Conservation (phyloP, 2,113 vertebrate genomes). For the Sceloporus undulatus region DNA sequence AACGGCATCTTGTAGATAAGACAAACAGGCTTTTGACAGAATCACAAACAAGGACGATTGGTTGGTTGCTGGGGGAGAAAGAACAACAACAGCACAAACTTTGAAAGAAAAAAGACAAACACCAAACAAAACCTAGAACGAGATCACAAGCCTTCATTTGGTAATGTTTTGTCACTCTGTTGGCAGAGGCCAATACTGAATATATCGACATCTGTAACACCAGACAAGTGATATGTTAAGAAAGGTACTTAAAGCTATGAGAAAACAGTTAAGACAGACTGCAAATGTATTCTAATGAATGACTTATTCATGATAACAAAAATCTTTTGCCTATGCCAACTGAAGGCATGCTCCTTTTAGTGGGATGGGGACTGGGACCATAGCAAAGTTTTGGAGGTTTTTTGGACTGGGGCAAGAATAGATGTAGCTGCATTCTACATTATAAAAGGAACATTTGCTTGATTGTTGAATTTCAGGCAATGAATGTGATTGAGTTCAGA, state of each 20-base stretch:
- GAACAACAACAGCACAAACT: not conserved
- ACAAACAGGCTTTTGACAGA: constrained; percentile 13
- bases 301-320: not conserved
- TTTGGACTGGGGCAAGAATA: not conserved
- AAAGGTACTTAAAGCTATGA: not conserved
- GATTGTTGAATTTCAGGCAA: not conserved
- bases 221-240: not conserved
- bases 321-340: not conserved
- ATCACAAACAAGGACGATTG: not conserved
- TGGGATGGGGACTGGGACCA: not conserved
- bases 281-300: not conserved
- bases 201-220: not conserved
- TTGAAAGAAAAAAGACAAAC: no score
- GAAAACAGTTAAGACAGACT: not conserved
- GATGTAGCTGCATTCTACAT: not conserved
- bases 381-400: no score
- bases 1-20: not conserved
- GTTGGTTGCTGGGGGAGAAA: not conserved
- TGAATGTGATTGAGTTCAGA: not conserved
- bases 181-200: not conserved
- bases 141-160: not conserved
- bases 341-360: not conserved
- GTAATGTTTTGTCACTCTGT: not conserved
- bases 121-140: not conserved
- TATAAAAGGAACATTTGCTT: not conserved